Conservation (phyloP, 2,113 vertebrate species). For the Glareola pratincola region DNA sequence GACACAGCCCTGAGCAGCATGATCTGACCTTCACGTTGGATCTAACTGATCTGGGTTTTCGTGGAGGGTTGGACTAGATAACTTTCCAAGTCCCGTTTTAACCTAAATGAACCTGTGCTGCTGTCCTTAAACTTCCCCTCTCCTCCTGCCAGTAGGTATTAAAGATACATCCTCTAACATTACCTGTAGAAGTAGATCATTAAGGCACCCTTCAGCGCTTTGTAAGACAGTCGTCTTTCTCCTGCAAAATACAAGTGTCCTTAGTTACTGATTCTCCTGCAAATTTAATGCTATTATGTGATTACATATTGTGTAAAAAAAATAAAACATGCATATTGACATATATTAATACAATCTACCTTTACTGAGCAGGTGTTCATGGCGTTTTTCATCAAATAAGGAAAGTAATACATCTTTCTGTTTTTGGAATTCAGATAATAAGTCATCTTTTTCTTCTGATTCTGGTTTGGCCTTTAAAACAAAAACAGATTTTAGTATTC, state of each 20-base stretch:
- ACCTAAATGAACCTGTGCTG: background rate
- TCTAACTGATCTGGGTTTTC: background rate
- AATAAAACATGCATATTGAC: background rate
- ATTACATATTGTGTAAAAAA: background rate
- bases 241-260: slow-evolving; percentile 67
- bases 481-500: slow-evolving; percentile 17
- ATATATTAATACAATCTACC: slow-evolving; percentile 61
- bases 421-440: slow-evolving; percentile 82
- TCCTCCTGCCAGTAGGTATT: background rate
- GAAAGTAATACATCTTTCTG: slow-evolving; percentile 84
- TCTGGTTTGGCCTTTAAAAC: slow-evolving; percentile 75
- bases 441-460: slow-evolving; percentile 87
- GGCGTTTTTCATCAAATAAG: slow-evolving; percentile 92
- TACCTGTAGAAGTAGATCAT: slow-evolving; percentile 99
- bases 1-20: background rate
- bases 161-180: background rate
- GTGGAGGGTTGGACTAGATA: background rate
- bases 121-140: background rate
- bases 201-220: slow-evolving; percentile 89
- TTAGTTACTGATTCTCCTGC: background rate
- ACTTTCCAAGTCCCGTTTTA: background rate
- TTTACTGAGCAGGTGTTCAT: slow-evolving; percentile 91
- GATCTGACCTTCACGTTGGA: background rate
- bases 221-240: slow-evolving; percentile 85
- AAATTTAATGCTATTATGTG: background rate